Evolutionary conservation across 1,140 invertebrate genomes (phyloP), one percentile per base, ranked within the genome.

Genomic region (Oncopodura yosiiana): DNA sequence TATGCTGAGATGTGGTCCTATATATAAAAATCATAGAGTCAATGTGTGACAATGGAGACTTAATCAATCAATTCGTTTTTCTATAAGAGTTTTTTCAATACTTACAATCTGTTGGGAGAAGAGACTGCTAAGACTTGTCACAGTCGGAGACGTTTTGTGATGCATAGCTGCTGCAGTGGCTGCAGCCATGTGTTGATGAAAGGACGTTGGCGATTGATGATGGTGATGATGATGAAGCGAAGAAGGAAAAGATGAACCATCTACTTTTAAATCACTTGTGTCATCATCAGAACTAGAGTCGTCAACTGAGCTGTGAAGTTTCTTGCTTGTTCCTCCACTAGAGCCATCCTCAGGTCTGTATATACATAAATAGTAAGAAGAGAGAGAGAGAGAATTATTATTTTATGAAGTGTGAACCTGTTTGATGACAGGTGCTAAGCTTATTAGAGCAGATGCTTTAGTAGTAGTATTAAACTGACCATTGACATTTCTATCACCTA

Each of bases 271-370:
- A 61, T 49, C 14, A 34, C 55, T 32, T 64, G 58, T 64, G 59
- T 64, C 62, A 6, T 42, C 51, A 52, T 51, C 57, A 32, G 58
- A 60, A 53, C 62, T 64, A 14, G 62, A 61, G 34, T 64, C 56
- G 26, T 64, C 62, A 11, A 56, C 53, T 45, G 58, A 63, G 8
- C 61, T 58, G n/a, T n/a, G n/a, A 34, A 53, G 41, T 59, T 59
- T 61, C 46, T 64, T 64, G 3, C 49, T 37, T n/a, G 36, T 42
- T 11, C 51, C 57, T 34, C 50, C 60, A n/a, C n/a, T n/a, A n/a
- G n/a, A n/a, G n/a, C 62, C 62, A 54, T 64, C 62, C 23, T 64
- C 62, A 44, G 62, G 38, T 44, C 62, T 64, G 48, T n/a, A n/a
- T n/a, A n/a, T n/a, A n/a, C n/a, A n/a, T n/a, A n/a, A n/a, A n/a